Percentiles rank a stretch among this genome's conserved stretches.
Conservation (phyloP, 1,140 invertebrate genomes). For the Condylostylus longicornis region DNA sequence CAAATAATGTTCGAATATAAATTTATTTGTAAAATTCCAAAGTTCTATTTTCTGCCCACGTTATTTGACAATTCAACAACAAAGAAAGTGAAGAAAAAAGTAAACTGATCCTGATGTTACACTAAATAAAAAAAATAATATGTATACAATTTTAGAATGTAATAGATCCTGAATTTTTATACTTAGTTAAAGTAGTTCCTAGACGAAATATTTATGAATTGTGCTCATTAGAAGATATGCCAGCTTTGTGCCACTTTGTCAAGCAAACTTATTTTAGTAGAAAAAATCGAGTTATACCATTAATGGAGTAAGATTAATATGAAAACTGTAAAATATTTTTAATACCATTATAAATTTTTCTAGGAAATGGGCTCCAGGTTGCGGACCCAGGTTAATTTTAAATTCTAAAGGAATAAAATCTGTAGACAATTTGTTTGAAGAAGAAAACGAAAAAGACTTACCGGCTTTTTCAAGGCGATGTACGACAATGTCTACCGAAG, state of each 20-base stretch:
- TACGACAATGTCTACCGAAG: constrained; percentile 15
- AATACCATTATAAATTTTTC: constrained; percentile 7
- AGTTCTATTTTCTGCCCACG: constrained; percentile 39
- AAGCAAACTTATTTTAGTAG: constrained; percentile 40
- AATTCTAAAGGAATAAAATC: constrained; percentile 10
- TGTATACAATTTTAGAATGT: constrained; percentile 9
- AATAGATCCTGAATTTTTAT: constrained; percentile 37
- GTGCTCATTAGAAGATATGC: constrained; percentile 34
- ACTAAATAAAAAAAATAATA: constrained; percentile 14
- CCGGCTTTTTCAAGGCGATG: constrained; percentile 20
- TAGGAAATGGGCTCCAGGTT: constrained; percentile 45
- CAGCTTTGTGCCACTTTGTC: constrained; percentile 43
- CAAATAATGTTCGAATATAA: constrained; percentile 40
- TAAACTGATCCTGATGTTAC: too few relatives aligned
- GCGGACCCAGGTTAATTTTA: constrained; percentile 42
- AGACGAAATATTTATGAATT: constrained; percentile 33
- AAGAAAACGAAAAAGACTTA: constrained; percentile 29
- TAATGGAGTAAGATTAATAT: constrained; percentile 39
- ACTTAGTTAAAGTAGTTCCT: constrained; percentile 39
- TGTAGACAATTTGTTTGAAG: constrained; percentile 20
- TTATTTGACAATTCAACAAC: constrained; percentile 22
- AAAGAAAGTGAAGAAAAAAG: constrained; percentile 15
- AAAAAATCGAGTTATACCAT: constrained; percentile 40
- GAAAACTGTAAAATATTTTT: too few relatives aligned
- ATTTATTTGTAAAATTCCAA: constrained; percentile 36